Evolutionary conservation across 1,140 invertebrate genomes (phyloP).

Genomic region (Aphis gossypii): DNA sequence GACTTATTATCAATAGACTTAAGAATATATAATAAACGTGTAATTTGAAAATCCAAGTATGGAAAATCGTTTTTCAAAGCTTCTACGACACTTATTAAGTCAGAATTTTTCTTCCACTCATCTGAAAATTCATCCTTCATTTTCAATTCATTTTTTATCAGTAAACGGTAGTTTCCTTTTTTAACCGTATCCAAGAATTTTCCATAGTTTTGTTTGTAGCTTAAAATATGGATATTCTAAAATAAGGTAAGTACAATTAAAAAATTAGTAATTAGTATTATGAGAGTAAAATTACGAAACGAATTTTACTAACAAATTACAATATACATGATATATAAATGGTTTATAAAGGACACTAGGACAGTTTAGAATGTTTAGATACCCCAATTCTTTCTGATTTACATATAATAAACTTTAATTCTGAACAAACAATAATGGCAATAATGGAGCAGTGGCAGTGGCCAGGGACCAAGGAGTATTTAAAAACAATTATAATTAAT

Average conservation of each 20-base stretch:
- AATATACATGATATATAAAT: no score
- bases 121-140: conserved; percentile 24
- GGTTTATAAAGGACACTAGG: not conserved
- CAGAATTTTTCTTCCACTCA: conserved; percentile 31
- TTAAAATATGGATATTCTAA: conserved; percentile 36
- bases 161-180: conserved; percentile 19
- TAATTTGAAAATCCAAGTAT: conserved; percentile 25
- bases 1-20: conserved; percentile 12
- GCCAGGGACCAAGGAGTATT: no score
- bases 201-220: conserved; percentile 20
- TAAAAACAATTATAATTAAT: no score
- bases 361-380: not conserved
- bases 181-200: conserved; percentile 26
- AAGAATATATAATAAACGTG: conserved; percentile 20
- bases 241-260: not conserved
- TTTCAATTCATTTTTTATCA: conserved; percentile 34
- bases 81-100: conserved; percentile 37
- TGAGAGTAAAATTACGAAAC: not conserved
- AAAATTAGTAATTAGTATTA: not conserved
- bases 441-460: no score
- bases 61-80: conserved; percentile 51
- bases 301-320: no score
- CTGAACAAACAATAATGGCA: no score
- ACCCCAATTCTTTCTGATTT: no score
- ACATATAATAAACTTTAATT: no score